Evolutionary conservation across 2,888 invertebrate species (phyloP), one percentile per base, ranked within the genome.

Genomic region (Scaeva pyrastri): DNA sequence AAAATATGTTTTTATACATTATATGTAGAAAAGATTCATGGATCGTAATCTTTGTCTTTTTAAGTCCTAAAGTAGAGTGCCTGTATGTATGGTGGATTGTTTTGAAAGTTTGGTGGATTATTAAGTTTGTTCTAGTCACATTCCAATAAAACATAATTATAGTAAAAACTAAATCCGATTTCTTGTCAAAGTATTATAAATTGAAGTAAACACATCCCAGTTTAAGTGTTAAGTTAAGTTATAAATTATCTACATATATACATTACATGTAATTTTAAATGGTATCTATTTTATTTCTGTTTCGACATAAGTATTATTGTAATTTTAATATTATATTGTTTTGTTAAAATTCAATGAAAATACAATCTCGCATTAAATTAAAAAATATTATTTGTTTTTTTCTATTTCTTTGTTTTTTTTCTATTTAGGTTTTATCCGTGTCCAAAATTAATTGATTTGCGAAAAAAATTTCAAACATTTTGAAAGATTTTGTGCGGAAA

Each of bases 81-180:
- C 71, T 78, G 1, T 19, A 39, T 21, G 2, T 36, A 58, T 74
- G 55, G 31, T 82, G 56, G 50, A 21, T 68, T n/a, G n/a, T 41
- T 58, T 71, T 39, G 41, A 55, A 72, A 41, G 56, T 78, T 74
- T 50, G 70, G 39, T 68, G 58, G 10, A 58, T 74, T 77, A 82
- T 82, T 82, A 74, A 86, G 82, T 86, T 78, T 77, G 70, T 81
- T 74, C 86, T 86, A 86, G 86, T 86, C 86, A 86, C 70, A 52
- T 81, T 81, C 55, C 73, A 81, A 76, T 77, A 73, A 81, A 85
- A 58, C 39, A 64, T 31, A 31, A 31, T 31, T 7, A 43, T 21
- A 12, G 19, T 39, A 39, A 21, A 31, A 50, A 21, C 19, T 3
- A 10, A 41, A 52, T 81, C 62, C 62, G 71, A 56, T 78, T 66